Conservation (phyloP, 2,113 vertebrate species). For the Cygnus atratus region DNA sequence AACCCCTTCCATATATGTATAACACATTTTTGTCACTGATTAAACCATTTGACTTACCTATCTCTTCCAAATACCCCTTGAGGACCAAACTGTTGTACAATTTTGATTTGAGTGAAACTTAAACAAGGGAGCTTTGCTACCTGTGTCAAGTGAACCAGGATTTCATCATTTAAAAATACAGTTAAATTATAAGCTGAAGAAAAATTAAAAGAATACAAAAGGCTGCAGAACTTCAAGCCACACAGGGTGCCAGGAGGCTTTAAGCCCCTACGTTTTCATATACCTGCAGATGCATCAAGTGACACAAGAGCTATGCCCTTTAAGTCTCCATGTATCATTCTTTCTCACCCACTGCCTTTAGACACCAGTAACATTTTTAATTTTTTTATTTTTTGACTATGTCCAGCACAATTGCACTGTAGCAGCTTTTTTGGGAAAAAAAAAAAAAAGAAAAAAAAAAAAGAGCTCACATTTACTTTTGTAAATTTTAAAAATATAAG, state of each 20-base stretch:
- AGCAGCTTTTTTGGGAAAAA: not conserved
- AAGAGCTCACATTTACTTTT: not conserved
- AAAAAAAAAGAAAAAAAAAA: not conserved
- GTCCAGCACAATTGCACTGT: not conserved
- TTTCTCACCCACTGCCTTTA: not conserved
- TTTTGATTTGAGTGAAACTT: not conserved
- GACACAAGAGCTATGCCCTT: not conserved
- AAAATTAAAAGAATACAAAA: not conserved
- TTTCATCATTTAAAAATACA: not conserved
- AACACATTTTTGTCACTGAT: not conserved
- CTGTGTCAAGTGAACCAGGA: not conserved
- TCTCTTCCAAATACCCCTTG: not conserved
- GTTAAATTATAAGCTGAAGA: not conserved
- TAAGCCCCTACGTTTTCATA: not conserved
- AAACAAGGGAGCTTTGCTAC: fast-evolving
- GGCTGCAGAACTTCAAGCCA: not conserved
- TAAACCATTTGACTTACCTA: not conserved
- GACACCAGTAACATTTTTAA: not conserved
- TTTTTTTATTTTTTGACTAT: not conserved
- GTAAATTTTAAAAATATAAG: not conserved
- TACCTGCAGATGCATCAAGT: not conserved
- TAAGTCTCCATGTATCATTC: fast-evolving
- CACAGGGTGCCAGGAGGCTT: not conserved
- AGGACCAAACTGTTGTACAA: not conserved
- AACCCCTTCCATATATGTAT: not conserved